A percentile compares a stretch with the other conserved stretches of the same genome.
phyloP scores from a whole-genome alignment of 2,888 invertebrate genomes.

The Tortricodes alternella region DNA sequence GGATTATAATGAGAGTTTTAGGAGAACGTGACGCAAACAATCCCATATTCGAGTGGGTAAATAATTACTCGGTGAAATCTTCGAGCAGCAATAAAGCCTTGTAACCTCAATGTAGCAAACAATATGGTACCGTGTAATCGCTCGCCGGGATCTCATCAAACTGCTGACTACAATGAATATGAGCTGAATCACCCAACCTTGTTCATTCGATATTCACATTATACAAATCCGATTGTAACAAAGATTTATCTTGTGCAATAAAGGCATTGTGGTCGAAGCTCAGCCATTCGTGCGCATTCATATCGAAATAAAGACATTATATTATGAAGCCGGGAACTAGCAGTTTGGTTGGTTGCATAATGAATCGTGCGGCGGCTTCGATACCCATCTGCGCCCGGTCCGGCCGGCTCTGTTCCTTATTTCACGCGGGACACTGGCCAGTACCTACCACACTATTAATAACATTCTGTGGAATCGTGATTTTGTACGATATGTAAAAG shows the following conservation, averaged over 20 bases:
- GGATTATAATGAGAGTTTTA: neutral
- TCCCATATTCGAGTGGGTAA: constrained; percentile 5
- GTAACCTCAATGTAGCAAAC: constrained; percentile 23
- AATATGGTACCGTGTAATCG: constrained; percentile 40
- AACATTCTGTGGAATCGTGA: neutral
- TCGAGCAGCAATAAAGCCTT: constrained; percentile 9
- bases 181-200: constrained; percentile 52
- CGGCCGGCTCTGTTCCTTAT: constrained; percentile 9
- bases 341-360: constrained; percentile 34
- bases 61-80: constrained; percentile 15
- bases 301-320: constrained; percentile 56
- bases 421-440: constrained; percentile 13
- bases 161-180: constrained; percentile 45
- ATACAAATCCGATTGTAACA: constrained; percentile 62
- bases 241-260: constrained; percentile 66
- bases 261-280: constrained; percentile 52
- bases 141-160: constrained; percentile 39
- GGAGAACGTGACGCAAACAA: constrained; percentile 2
- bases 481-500: neutral
- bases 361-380: constrained; percentile 33
- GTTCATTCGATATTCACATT: constrained; percentile 60
- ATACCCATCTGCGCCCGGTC: constrained; percentile 29
- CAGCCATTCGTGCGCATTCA: constrained; percentile 44
- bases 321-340: constrained; percentile 41
- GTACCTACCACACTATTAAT: neutral